phyloP scores from a whole-genome alignment of 2,797 vertebrate species.

The Oryzias sinensis region DNA sequence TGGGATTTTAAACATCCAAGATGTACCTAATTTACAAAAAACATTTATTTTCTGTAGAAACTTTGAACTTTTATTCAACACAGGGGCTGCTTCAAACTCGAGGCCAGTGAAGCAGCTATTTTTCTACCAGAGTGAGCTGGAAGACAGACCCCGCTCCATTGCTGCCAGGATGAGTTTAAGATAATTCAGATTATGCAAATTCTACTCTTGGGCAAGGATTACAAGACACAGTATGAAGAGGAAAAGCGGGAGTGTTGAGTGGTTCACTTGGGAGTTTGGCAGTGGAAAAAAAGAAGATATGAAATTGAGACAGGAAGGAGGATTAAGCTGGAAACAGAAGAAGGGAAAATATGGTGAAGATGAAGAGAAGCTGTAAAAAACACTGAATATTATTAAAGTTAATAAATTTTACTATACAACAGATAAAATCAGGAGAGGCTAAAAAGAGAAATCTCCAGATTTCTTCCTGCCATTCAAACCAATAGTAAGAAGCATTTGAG shows the following conservation, averaged over 20 bases:
- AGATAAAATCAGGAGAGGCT: too few species aligned
- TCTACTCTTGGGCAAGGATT: constrained; percentile 54
- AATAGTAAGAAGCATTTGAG: too few species aligned
- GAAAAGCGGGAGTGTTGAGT: constrained; percentile 26
- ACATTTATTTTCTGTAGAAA: too few species aligned
- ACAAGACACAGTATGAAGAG: constrained; percentile 42
- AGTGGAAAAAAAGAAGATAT: constrained; percentile 36
- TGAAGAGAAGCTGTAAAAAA: constrained; percentile 6
- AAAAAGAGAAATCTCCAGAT: too few species aligned
- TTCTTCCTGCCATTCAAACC: too few species aligned
- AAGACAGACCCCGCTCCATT: constrained; percentile 33
- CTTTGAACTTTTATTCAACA: too few species aligned
- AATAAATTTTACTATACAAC: too few species aligned
- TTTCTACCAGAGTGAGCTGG: constrained; percentile 23
- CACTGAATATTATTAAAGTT: constrained; percentile 5
- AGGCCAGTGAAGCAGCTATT: constrained; percentile 9
- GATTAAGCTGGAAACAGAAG: constrained; percentile 27
- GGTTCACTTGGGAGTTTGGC: constrained; percentile 30
- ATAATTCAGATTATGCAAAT: constrained; percentile 78
- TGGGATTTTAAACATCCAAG: too few species aligned
- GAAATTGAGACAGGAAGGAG: constrained; percentile 22
- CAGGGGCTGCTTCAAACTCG: background rate
- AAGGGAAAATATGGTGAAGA: constrained; percentile 20
- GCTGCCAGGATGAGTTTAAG: constrained; percentile 64
- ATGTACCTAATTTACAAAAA: too few species aligned